These are phyloP conservation scores for Pangasius djambal DNA, from an alignment of 2,797 vertebrate genomes.

Conservation along the genomic window DNA sequence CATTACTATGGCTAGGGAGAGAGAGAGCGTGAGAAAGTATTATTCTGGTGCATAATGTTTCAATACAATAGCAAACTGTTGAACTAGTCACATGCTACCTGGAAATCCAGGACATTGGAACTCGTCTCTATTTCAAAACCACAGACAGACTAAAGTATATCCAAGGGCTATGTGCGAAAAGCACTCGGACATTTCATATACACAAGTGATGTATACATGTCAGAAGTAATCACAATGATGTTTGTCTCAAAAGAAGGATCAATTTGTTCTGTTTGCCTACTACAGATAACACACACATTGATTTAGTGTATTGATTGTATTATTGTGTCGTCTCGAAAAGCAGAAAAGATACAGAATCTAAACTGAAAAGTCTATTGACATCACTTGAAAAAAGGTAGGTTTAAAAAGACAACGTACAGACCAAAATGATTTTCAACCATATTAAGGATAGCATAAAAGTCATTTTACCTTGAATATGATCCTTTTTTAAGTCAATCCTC, in stretches of 20 bases:
- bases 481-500: slow-evolving; percentile 78
- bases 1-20: slow-evolving; percentile 71
- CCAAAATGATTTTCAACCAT: background rate
- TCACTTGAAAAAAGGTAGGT: background rate
- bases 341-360: background rate
- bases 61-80: background rate
- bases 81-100: background rate
- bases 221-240: background rate
- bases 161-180: background rate
- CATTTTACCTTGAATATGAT: slow-evolving; percentile 74
- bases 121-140: background rate
- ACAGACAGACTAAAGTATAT: too few species aligned
- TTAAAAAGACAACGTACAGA: background rate
- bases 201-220: background rate
- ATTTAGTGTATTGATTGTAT: background rate
- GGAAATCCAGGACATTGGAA: background rate
- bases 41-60: background rate
- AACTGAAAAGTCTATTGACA: background rate
- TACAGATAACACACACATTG: background rate
- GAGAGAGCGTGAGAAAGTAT: background rate
- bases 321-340: background rate
- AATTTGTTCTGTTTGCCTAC: background rate
- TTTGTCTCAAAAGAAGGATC: background rate
- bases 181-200: background rate
- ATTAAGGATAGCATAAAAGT: background rate